Evolutionary conservation across 1,140 invertebrate species (phyloP), one percentile per base, ranked within the genome.

Genomic region (Nephila pilipes): DNA sequence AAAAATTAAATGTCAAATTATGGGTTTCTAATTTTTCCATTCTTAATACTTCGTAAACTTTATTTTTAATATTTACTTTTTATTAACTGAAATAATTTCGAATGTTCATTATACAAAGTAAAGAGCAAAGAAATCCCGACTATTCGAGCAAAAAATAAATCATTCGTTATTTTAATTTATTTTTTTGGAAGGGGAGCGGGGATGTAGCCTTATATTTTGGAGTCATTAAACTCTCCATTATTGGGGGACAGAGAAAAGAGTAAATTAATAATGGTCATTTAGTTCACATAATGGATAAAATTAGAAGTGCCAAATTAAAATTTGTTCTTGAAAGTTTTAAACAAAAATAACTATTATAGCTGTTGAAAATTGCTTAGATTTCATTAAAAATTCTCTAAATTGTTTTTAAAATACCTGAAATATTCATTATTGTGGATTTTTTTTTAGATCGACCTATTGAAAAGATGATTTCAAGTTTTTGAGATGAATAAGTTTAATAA

Each of bases 71-170:
- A 14, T 20, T 18, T 25, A n/a, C 6, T 46, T 10, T 46, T 46
- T 46, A 46, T 46, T 46, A 10, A 46, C 6, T 10, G 46, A 10
- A 46, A 46, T 6, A 16, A 65, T 25, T 65, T 12, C 22, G 25
- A 65, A 65, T 2, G 63, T 6, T 65, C 14, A 25, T 25, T 25
- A 63, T 63, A 63, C 3, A 63, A 63, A 65, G 25, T 60, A 60
- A 60, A 60, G 20, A 60, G n/a, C 10, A 12, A 60, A 65, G 2
- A 25, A 12, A 25, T 65, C 3, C 14, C 36, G 69, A 75, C 69
- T 75, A 75, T 75, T 75, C 69, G 32, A 75, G 29, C 69, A 29
- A 75, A 75, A 75, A 75, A 18, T 75, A 75, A 75, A 75, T 36
- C 18, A 36, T 32, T 75, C 36, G 20, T 75, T 75, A 36, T 20